Base-by-base conservation (phyloP, 2,113 vertebrate species). In the Cephalopholis sonnerati region DNA sequence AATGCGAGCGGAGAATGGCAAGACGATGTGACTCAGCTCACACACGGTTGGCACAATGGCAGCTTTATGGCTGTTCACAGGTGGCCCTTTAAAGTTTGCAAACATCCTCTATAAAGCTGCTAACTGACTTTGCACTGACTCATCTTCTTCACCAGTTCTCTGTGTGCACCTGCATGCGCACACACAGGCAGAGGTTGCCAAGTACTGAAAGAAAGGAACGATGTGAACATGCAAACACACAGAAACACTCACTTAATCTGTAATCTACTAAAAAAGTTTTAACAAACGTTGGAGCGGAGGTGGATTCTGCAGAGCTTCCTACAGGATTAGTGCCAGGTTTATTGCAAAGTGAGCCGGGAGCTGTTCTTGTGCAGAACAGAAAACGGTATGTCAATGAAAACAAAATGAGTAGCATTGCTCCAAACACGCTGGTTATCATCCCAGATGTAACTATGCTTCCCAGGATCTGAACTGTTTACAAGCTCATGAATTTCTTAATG, bases 401-500 rank as follows among this genome's bases (percentile, higher is more conserved):
- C 80, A 88, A 90, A 88, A 84, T 27, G 50, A 91, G 73, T 54
- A 32, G 69, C 88, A 80, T 84, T 93, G 90, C 83, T 88, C 58
- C 77, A 80, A 91, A 90, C 84, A 86, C 59, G 79, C 64, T 84
- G 75, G 81, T 91, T 87, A 89, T 89, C 74, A 88, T 90, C 78
- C 71, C 75, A 91, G 89, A 89, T 89, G 84, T 85, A 88, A 92
- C 87, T 55, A 29, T 50, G 75, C 92, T 93, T 90, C 86, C 87
- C 90, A 91, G 85, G 91, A 91, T 63, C 75, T 62, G 73, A 92
- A 90, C 79, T 93, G 91, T 94, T 94, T 93, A 94, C 92, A 93
- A 91, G 93, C 91, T 90, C 87, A 91, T 92, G 89, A 94, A 91
- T 91, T 91, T 94, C 92, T 93, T 89, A 90, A 94, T 92, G 94